Percentiles rank a stretch among this genome's conserved stretches.
Conservation (phyloP, 2,888 invertebrate species). For the Nysson spinosus region DNA sequence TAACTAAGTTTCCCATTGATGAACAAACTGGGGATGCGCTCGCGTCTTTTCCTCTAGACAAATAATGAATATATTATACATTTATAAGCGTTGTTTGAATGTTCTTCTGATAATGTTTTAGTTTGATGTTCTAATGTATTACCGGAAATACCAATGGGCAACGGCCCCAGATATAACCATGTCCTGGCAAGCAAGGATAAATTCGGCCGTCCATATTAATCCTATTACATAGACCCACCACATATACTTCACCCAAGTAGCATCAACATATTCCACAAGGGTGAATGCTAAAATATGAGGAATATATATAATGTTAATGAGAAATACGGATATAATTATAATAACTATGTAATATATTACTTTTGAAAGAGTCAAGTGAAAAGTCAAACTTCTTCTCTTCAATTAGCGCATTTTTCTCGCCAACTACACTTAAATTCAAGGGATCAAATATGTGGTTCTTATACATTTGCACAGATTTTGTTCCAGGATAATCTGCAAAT, state of each 20-base stretch:
- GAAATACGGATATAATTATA: conserved; percentile 10
- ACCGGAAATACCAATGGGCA: conserved; percentile 96
- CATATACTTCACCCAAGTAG: conserved; percentile 91
- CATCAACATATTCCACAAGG: conserved; percentile 86
- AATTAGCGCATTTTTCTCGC: conserved; percentile 51
- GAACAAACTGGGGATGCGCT: conserved; percentile 83
- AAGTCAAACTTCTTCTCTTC: conserved; percentile 61
- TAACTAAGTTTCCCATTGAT: conserved; percentile 86
- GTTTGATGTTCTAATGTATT: conserved; percentile 23
- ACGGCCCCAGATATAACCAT: conserved; percentile 96
- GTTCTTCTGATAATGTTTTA: too few relatives aligned
- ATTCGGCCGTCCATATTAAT: conserved; percentile 95
- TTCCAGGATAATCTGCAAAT: conserved; percentile 74
- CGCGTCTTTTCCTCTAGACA: conserved; percentile 83
- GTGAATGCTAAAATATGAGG: conserved; percentile 78
- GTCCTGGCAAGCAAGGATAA: conserved; percentile 95
- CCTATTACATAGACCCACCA: conserved; percentile 95
- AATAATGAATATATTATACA: conserved; percentile 4
- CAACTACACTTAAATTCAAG: conserved; percentile 60
- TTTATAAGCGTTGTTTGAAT: too few relatives aligned
- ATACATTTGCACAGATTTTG: conserved; percentile 70
- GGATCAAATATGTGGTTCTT: conserved; percentile 65
- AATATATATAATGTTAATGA: conserved; percentile 11
- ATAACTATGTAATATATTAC: conserved; percentile 52
- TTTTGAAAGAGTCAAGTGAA: conserved; percentile 68